phyloP scores from a whole-genome alignment of 2,113 vertebrate genomes.

The Chelonoidis abingdonii region DNA sequence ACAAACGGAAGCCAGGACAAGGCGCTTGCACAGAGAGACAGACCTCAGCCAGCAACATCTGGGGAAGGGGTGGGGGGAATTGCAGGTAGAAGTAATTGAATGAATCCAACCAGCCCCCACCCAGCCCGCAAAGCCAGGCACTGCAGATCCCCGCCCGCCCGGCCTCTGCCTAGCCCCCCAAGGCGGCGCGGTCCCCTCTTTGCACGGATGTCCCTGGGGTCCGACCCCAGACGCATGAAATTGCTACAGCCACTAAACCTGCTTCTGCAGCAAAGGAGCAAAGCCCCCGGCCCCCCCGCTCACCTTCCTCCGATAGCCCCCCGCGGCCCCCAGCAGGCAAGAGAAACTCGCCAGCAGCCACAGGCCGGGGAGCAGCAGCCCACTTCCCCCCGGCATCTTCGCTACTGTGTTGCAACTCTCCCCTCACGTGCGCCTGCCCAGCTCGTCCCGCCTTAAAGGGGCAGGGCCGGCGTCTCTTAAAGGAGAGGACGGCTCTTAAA shows the following conservation, averaged over 20 bases:
- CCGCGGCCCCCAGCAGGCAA: not conserved
- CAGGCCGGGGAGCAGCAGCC: not conserved
- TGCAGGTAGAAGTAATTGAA: not conserved
- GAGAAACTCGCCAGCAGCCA: not conserved
- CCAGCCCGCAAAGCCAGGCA: not conserved
- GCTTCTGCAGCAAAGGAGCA: rapidly evolving
- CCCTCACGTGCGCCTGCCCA: not conserved
- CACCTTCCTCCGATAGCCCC: constrained; percentile 7
- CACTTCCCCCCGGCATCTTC: rapidly evolving
- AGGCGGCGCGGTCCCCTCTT: too few species aligned
- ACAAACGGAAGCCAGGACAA: not conserved
- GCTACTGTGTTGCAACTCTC: not conserved
- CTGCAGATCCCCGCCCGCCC: too few species aligned
- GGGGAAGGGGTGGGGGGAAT: not conserved
- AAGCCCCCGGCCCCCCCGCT: not conserved
- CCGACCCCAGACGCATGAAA: too few species aligned
- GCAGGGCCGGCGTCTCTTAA: not conserved
- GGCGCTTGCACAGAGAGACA: not conserved
- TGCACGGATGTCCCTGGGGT: too few species aligned
- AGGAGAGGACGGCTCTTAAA: not conserved
- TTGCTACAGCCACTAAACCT: too few species aligned
- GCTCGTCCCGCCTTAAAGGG: not conserved
- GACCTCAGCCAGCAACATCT: not conserved
- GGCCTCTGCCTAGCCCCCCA: too few species aligned
- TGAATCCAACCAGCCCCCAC: too few species aligned